Evolutionary conservation across 2,797 vertebrate genomes (phyloP).

Genomic region (Eupleurogrammus muticus): DNA sequence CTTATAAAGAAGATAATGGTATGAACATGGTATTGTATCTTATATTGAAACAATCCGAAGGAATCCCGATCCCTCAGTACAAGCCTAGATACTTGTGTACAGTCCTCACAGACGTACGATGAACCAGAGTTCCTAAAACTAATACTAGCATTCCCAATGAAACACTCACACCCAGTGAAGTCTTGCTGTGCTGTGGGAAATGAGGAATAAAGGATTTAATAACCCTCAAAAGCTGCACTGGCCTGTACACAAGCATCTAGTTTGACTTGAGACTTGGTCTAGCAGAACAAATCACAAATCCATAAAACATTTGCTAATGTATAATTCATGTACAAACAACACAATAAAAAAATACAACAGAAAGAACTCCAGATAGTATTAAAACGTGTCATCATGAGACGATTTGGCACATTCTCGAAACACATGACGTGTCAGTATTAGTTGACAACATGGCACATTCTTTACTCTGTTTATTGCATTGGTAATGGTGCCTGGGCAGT

Average conservation of each 20-base stretch:
- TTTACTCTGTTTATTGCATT: slow-evolving; percentile 85
- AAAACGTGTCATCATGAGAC: slow-evolving; percentile 78
- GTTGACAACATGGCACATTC: slow-evolving; percentile 83
- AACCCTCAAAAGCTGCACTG: slow-evolving; percentile 73
- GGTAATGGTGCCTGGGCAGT: slow-evolving; percentile 78
- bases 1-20: slow-evolving; percentile 90
- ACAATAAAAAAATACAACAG: slow-evolving; percentile 74
- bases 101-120: slow-evolving; percentile 62
- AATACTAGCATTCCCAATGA: slow-evolving; percentile 38
- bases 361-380: slow-evolving; percentile 75
- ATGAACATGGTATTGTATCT: slow-evolving; percentile 78
- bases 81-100: slow-evolving; percentile 72
- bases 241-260: slow-evolving; percentile 78
- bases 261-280: slow-evolving; percentile 68
- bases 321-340: slow-evolving; percentile 80
- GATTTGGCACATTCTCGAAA: slow-evolving; percentile 87
- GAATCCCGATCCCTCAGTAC: slow-evolving; percentile 54
- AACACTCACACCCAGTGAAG: slow-evolving; percentile 52
- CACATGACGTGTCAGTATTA: slow-evolving; percentile 77
- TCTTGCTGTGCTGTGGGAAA: slow-evolving; percentile 77
- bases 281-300: slow-evolving; percentile 78
- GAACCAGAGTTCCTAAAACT: slow-evolving; percentile 59
- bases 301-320: slow-evolving; percentile 76
- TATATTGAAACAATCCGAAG: slow-evolving; percentile 69
- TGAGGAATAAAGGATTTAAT: slow-evolving; percentile 73